These are phyloP conservation scores for Anoplopoma fimbria DNA, from an alignment of 2,113 vertebrate genomes.

Conservation along the genomic window DNA sequence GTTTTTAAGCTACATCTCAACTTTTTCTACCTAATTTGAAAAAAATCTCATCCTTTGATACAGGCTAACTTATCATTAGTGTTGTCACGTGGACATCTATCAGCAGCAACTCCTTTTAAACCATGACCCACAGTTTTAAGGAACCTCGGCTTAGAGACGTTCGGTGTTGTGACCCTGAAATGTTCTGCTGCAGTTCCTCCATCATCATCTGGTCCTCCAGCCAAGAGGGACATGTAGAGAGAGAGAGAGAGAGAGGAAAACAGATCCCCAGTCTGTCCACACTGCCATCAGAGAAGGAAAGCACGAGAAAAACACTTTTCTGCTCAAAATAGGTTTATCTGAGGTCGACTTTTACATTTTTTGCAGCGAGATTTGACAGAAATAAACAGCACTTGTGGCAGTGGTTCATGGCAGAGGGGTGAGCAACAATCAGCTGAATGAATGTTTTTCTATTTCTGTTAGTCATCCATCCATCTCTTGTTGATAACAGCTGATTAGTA, in stretches of 20 bases:
- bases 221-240: background rate
- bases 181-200: constrained; percentile 31
- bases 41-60: background rate
- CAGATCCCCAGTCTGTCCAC: background rate
- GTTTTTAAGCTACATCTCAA: background rate
- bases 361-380: constrained; percentile 15
- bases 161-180: constrained; percentile 47
- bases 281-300: background rate
- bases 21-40: constrained; percentile 34
- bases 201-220: constrained; percentile 21
- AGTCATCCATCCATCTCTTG: background rate
- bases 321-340: constrained; percentile 29
- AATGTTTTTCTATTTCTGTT: background rate
- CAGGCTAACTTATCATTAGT: constrained; percentile 27
- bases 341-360: constrained; percentile 13
- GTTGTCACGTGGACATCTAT: constrained; percentile 23
- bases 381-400: constrained; percentile 4
- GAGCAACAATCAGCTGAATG: background rate
- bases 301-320: background rate
- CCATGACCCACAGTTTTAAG: constrained; percentile 19
- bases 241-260: background rate
- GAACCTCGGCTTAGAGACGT: constrained; percentile 8
- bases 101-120: constrained; percentile 21
- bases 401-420: background rate
- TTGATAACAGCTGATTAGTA: background rate